These are phyloP conservation scores for Tetheella fluctuosa DNA, from an alignment of 2,888 invertebrate genomes.

Conservation along the genomic window DNA sequence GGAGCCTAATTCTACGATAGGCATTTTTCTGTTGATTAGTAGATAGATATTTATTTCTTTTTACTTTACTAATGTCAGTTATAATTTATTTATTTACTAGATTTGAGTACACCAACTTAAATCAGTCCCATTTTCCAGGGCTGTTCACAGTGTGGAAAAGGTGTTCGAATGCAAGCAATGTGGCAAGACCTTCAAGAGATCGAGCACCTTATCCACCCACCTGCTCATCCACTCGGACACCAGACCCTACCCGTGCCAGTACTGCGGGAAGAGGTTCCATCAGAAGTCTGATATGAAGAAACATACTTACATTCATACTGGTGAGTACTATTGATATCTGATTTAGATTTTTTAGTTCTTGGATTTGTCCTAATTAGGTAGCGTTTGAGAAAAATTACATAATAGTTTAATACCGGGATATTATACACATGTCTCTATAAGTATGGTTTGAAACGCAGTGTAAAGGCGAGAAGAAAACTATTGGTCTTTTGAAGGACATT, in stretches of 20 bases:
- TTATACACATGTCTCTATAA: too few relatives aligned
- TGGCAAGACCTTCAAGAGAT: conserved; percentile 97
- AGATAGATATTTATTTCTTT: too few relatives aligned
- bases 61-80: too few relatives aligned
- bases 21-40: too few relatives aligned
- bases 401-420: too few relatives aligned
- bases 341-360: not conserved
- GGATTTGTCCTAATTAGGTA: too few relatives aligned
- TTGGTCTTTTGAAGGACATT: too few relatives aligned
- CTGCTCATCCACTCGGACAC: conserved; percentile 98
- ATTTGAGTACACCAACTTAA: not conserved
- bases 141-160: conserved; percentile 96
- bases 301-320: conserved; percentile 97
- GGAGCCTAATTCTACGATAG: too few relatives aligned
- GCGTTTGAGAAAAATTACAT: too few relatives aligned
- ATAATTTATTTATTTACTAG: too few relatives aligned
- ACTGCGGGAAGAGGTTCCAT: conserved; percentile 99
- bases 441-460: too few relatives aligned
- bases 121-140: conserved; percentile 79
- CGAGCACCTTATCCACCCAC: conserved; percentile 98
- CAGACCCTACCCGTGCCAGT: conserved; percentile 98
- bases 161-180: conserved; percentile 98
- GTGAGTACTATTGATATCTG: conserved; percentile 81
- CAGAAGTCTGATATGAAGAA: conserved; percentile 99
- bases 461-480: too few relatives aligned